Percentiles rank a stretch among this genome's conserved stretches.
Conservation (phyloP, 1,140 invertebrate genomes). For the Conopomorpha cramerella region DNA sequence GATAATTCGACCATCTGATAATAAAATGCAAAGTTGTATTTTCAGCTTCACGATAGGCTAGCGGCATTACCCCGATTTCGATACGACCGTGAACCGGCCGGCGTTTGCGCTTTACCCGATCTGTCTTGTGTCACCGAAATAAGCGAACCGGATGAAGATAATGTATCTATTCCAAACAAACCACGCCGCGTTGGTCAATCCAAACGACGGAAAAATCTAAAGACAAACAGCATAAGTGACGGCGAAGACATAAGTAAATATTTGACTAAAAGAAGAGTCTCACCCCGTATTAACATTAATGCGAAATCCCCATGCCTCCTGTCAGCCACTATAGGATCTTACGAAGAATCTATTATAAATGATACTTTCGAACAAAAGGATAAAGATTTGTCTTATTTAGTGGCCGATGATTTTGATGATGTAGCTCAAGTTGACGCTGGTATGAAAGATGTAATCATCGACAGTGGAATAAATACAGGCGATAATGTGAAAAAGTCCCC, state of each 20-base stretch:
- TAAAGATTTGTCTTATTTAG: conserved; percentile 16
- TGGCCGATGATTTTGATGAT: conserved; percentile 23
- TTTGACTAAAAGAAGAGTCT: conserved; percentile 3
- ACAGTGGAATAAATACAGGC: conserved; percentile 12
- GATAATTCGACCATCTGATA: too few species aligned
- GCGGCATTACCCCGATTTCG: conserved; percentile 15
- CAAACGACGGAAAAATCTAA: conserved; percentile 2
- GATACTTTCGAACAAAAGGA: conserved; percentile 22
- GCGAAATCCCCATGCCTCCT: conserved; percentile 20
- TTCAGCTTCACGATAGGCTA: conserved; percentile 32
- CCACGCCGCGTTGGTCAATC: not conserved
- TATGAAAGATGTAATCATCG: conserved; percentile 3
- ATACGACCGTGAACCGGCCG: conserved; percentile 18
- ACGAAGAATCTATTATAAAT: conserved; percentile 27
- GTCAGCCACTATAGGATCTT: conserved; percentile 22
- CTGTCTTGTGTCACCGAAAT: conserved; percentile 23
- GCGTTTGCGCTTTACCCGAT: conserved; percentile 18
- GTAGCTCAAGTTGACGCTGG: conserved; percentile 18
- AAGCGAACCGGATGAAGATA: conserved; percentile 19
- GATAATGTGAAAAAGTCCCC: too few species aligned
- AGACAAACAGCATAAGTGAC: conserved; percentile 10
- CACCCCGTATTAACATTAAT: conserved; percentile 8
- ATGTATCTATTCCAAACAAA: conserved; percentile 1
- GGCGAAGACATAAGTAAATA: conserved; percentile 3
- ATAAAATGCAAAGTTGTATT: too few species aligned